These are phyloP conservation scores for Cheiracanthium punctorium DNA, from an alignment of 2,888 invertebrate genomes.

Conservation along the genomic window DNA sequence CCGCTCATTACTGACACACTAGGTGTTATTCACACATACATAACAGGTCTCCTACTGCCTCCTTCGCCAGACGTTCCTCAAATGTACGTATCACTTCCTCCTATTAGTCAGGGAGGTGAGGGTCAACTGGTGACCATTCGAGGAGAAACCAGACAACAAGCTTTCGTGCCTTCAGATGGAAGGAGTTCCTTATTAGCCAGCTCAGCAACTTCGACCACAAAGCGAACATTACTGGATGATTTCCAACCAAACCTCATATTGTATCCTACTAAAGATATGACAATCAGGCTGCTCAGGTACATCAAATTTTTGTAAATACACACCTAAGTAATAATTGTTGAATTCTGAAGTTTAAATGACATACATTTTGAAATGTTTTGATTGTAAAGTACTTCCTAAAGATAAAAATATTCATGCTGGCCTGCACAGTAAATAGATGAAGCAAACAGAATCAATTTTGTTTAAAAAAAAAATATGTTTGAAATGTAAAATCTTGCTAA, in stretches of 20 bases:
- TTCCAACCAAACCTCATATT: slow-evolving; percentile 47
- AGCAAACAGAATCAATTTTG: too few species aligned
- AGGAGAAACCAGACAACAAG: slow-evolving; percentile 26
- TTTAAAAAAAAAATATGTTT: too few species aligned
- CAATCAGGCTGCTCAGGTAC: slow-evolving; percentile 48
- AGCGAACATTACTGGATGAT: slow-evolving; percentile 32
- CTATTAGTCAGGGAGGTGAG: slow-evolving; percentile 53
- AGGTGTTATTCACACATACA: slow-evolving; percentile 71
- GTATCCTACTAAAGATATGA: slow-evolving; percentile 63
- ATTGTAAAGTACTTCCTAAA: too few species aligned
- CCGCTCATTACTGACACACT: slow-evolving; percentile 71
- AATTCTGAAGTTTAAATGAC: too few species aligned
- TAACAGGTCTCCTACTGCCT: slow-evolving; percentile 70
- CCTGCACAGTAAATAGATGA: too few species aligned
- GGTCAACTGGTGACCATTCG: slow-evolving; percentile 53
- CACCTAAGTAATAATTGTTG: too few species aligned
- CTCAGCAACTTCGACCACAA: not conserved
- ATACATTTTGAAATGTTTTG: too few species aligned
- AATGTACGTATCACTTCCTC: slow-evolving; percentile 54
- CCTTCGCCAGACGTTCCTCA: slow-evolving; percentile 36
- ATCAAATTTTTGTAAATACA: too few species aligned
- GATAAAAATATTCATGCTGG: too few species aligned
- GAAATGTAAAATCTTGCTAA: too few species aligned
- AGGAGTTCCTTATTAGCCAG: slow-evolving; percentile 15
- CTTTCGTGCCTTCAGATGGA: slow-evolving; percentile 35